Base-by-base conservation (phyloP, 2,797 vertebrate species). In the Botia almorhae region DNA sequence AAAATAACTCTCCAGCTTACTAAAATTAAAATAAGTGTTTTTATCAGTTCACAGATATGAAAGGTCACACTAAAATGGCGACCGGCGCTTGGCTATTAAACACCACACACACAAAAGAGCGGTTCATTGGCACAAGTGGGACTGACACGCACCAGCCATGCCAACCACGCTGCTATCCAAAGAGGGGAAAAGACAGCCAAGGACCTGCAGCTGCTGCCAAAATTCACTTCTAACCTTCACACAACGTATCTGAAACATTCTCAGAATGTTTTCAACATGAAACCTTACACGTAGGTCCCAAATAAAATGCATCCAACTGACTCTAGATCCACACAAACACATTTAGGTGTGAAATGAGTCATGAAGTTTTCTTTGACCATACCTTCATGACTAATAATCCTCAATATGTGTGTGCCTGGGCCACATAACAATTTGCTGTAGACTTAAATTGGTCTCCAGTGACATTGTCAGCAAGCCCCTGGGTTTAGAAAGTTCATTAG, bases 41-140 rank as follows among this genome's bases (percentile, higher is more conserved):
- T 71, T 70, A 39, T 78, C 19, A 64, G n/a, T 43, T 60, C n/a
- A 29, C 5, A 50, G 46, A 67, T 53, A 65, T 14, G 58, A 76
- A 76, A 76, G 23, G 67, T 55, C 68, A 79, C 46, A 79, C 43
- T 36, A 71, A 60, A 73, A 69, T 61, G 74, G 81, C 61, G 72
- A 74, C 75, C 69, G 46, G 81, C 69, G 70, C 69, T 78, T 68
- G 69, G 29, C 39, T 72, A 53, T 33, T 56, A 36, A 60, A 36
- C 43, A 7, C 60, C 76, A 56, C 78, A 84, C 70, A 87, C 78
- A 84, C 55, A 63, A 84, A 78, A 78, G 78, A 80, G 68, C 29
- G 16, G 8, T 68, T 75, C 36, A 81, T 71, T 81, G 80, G 80
- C 69, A 84, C 23, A 12, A 26, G 81, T 73, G 36, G 74, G 74